These are phyloP conservation scores for Nomada flava DNA, from an alignment of 2,888 invertebrate genomes.

Conservation along the genomic window DNA sequence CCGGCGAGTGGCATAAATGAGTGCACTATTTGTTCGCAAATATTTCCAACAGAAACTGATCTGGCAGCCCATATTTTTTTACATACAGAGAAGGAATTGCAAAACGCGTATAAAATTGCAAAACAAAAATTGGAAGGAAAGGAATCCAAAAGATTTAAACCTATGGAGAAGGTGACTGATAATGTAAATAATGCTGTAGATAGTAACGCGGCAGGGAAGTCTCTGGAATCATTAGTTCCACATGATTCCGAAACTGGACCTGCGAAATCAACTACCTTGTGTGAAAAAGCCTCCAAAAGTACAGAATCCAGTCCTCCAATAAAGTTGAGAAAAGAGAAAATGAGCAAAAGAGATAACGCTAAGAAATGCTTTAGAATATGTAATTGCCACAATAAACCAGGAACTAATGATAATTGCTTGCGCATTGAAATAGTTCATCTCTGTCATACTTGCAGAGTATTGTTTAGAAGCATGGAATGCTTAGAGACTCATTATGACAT, in stretches of 20 bases:
- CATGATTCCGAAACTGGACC: background rate
- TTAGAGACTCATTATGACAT: conserved; percentile 76
- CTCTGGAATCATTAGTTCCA: background rate
- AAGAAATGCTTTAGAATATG: conserved; percentile 68
- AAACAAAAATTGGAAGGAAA: conserved; percentile 8
- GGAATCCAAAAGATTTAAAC: background rate
- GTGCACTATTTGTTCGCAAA: conserved; percentile 74
- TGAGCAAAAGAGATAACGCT: background rate
- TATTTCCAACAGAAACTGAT: conserved; percentile 63
- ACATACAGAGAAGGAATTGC: conserved; percentile 75
- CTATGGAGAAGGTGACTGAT: background rate
- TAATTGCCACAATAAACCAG: conserved; percentile 72
- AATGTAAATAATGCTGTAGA: background rate
- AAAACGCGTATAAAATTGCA: conserved; percentile 66
- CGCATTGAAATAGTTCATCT: conserved; percentile 78
- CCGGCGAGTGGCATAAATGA: background rate
- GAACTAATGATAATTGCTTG: conserved; percentile 57
- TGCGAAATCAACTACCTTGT: background rate
- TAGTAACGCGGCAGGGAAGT: background rate
- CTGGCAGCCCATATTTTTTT: conserved; percentile 75
- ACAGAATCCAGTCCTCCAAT: background rate
- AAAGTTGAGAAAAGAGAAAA: background rate
- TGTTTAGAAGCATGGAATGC: conserved; percentile 78
- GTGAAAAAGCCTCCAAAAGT: background rate
- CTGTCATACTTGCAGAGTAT: conserved; percentile 74